Conservation (phyloP, 2,888 invertebrate species). For the Eulithis prunata region DNA sequence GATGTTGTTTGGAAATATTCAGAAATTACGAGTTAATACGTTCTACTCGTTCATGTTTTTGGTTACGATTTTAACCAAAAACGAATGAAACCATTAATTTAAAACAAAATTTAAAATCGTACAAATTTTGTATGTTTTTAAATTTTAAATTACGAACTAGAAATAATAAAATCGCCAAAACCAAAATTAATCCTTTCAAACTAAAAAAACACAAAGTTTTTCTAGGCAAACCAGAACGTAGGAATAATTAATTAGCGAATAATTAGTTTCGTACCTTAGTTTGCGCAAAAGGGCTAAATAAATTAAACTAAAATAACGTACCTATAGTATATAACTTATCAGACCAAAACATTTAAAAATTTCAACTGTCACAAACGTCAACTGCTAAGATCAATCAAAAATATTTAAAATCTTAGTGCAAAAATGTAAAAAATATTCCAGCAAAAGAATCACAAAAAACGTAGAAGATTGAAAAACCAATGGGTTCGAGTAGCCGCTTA, state of each 20-base stretch:
- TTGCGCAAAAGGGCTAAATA: constrained; percentile 67
- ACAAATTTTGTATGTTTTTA: too few species aligned
- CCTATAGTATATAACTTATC: too few species aligned
- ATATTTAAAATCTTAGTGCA: background rate
- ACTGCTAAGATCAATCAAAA: background rate
- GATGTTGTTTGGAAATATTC: constrained; percentile 26
- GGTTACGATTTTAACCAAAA: too few species aligned
- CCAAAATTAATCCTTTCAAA: too few species aligned
- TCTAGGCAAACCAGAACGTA: too few species aligned
- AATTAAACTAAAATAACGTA: constrained; percentile 60
- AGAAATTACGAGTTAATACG: background rate
- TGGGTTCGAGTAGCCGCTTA: constrained; percentile 36
- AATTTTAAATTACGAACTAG: too few species aligned
- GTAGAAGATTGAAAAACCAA: constrained; percentile 38
- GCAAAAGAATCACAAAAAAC: constrained; percentile 10
- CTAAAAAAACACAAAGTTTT: too few species aligned
- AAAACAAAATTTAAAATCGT: too few species aligned
- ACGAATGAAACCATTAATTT: too few species aligned
- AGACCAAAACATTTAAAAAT: constrained; percentile 45
- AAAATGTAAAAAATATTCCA: background rate
- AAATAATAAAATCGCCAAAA: too few species aligned
- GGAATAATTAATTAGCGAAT: constrained; percentile 40
- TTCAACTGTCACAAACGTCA: background rate
- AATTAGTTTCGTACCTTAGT: constrained; percentile 73
- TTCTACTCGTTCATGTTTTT: too few species aligned